Base-by-base conservation (phyloP, 2,888 invertebrate genomes). In the Agrenia bidenticulata region DNA sequence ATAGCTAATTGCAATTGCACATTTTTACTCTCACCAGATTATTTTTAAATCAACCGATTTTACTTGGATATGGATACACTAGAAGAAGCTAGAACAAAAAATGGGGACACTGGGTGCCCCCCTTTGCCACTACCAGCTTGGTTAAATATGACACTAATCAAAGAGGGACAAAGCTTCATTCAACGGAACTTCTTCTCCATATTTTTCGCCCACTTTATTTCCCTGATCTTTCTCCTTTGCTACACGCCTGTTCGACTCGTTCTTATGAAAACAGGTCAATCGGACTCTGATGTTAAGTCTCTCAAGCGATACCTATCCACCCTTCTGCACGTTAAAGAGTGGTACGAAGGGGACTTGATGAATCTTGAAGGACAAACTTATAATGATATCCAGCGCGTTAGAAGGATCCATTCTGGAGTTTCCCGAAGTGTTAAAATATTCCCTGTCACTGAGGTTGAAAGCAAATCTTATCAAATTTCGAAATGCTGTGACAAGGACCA, bases 231-330 rank as follows among this genome's bases (percentile, higher is more conserved):
- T 0, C 86, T 93, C 23, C 82, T 94, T 67, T 83, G 90, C 0
- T 82, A 92, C 58, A 89, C 89, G 0, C 87, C 88, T 2, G 88
- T 94, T 66, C 80, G 89, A 4, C 82, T 83, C 0, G 85, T 92
- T 27, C 83, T 94, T 7, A 81, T 87, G 2, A 85, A 86, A 73
- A 90, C 93, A 0, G 84, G 85, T 26, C 86, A 87, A 77, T 90
- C 91, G 26, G 84, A 85, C 58, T 86, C 85, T 1, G 80, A 84
- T 0, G 80, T 82, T 55, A 84, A 85, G 0, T 88, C 92, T 0
- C 90, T 90, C 79, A 85, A 83, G 67, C 83, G 94, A 75, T 94
- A 94, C 78, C 80, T 90, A 9, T 85, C 88, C 5, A 94, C 94
- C 0, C 81, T 90, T 49, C 82, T 88, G 2, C 92, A 94, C 77